Evolutionary conservation across 2,888 invertebrate species (phyloP).

Genomic region (Rhimphoctona megacephalus): DNA sequence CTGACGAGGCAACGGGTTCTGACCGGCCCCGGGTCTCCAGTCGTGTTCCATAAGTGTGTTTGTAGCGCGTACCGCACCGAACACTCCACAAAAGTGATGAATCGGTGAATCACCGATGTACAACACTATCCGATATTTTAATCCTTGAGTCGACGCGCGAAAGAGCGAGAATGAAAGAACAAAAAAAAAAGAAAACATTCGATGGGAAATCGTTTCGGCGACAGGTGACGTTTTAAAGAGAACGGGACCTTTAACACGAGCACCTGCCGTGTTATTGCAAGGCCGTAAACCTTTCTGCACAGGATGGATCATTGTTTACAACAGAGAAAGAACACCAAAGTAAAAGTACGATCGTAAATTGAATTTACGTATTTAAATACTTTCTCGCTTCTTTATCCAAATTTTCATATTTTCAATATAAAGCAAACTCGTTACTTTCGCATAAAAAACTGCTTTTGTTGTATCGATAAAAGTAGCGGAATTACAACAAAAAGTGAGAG

Average conservation of each 20-base stretch:
- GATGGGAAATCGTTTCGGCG: constrained; percentile 3
- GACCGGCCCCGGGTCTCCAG: constrained; percentile 18
- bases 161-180: neutral
- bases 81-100: constrained; percentile 10
- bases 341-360: neutral
- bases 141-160: neutral
- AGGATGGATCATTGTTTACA: neutral
- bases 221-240: constrained; percentile 4
- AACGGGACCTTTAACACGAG: constrained; percentile 6
- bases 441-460: neutral
- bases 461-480: neutral
- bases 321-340: neutral
- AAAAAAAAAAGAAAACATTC: neutral
- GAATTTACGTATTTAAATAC: neutral
- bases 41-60: neutral
- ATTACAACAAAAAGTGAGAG: neutral
- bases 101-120: constrained; percentile 7
- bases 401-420: neutral
- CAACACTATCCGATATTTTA: constrained; percentile 1
- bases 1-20: constrained; percentile 25
- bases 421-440: neutral
- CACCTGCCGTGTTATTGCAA: constrained; percentile 17
- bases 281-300: constrained; percentile 9
- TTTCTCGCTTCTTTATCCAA: neutral
- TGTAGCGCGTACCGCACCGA: constrained; percentile 10